Evolutionary conservation across 2,113 vertebrate genomes (phyloP), one percentile per base, ranked within the genome.

Genomic region (Lophotis ruficrista): DNA sequence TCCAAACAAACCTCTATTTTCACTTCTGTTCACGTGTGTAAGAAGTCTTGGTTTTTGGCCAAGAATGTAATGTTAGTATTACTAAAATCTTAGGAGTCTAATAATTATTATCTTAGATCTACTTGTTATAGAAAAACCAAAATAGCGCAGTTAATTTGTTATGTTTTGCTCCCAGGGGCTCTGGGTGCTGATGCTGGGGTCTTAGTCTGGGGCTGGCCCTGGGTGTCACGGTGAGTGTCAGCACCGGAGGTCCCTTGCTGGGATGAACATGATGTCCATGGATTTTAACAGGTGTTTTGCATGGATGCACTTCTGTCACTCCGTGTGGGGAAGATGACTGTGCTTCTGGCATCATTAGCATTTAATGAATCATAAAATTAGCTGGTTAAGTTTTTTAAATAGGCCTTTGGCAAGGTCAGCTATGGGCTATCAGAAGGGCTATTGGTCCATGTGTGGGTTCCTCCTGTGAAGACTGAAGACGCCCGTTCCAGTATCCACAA

Each of bases 161-260:
- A 6, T 1, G 8, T 6, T 50, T 70, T 71, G 12, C 27, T 43
- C 41, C 35, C 62, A 60, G 0, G 0, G 4, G 41, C 35, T 69
- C 48, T 12, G 9, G 70, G 41, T 37, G 61, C 53, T 51, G 60
- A 7, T 35, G 50, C 11, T 0, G 2, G 23, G 35, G 33, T 48
- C 68, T 58, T 24, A 30, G 24, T 8, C 16, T 15, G 64, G 17
- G 24, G 35, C 31, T 78, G 41, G 12, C 17, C 31, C 60, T 15
- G 18, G 4, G 41, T 41, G 69, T 28, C 38, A 28, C 1, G 0
- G 24, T 0, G 20, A 7, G 37, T 27, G 41, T 19, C 41, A 33
- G 58, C 23, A 11, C 51, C 0, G 1, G 8, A 28, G 27, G 9
- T 62, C 33, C 22, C 18, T 62, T 5, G n/a, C 38, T 20, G 77